Evolutionary conservation across 2,113 vertebrate species (phyloP).

Genomic region (Melospiza georgiana): DNA sequence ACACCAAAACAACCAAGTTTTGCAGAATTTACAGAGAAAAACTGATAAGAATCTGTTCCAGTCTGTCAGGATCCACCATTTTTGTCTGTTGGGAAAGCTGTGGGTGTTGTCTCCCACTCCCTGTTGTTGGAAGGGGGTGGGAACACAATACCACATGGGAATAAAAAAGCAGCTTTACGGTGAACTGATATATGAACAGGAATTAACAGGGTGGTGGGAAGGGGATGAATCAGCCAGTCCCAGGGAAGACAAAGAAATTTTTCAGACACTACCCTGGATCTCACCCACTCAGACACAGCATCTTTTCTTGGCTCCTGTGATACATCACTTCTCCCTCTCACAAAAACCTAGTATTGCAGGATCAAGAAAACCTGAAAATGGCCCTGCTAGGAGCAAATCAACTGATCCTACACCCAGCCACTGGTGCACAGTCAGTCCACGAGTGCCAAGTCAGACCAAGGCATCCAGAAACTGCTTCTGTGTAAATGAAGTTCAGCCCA

Average conservation of each 20-base stretch:
- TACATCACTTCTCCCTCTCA: constrained; percentile 16
- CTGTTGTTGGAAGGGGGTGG: constrained; percentile 25
- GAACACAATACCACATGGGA: constrained; percentile 39
- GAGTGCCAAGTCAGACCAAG: neutral
- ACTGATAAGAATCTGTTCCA: constrained; percentile 4
- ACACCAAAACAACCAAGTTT: neutral
- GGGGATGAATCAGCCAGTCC: constrained; percentile 58
- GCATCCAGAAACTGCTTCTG: neutral
- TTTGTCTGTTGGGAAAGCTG: constrained; percentile 44
- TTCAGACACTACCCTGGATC: constrained; percentile 46
- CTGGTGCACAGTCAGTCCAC: neutral
- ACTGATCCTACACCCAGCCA: neutral
- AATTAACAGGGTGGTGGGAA: constrained; percentile 55
- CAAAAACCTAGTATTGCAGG: neutral
- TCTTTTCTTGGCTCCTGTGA: constrained; percentile 44
- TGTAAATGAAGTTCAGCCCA: neutral
- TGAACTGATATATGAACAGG: constrained; percentile 32
- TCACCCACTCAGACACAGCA: constrained; percentile 61
- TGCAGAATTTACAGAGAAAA: neutral
- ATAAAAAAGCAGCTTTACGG: constrained; percentile 27
- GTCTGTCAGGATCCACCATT: constrained; percentile 50
- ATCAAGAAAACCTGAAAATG: neutral
- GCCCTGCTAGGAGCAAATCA: neutral
- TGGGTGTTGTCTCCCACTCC: constrained; percentile 29
- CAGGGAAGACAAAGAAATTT: constrained; percentile 49